A percentile compares a stretch with the other conserved stretches of the same genome.
Evolutionary conservation across 2,797 vertebrate genomes (phyloP).

Genomic region (Melanogrammus aeglefinus): DNA sequence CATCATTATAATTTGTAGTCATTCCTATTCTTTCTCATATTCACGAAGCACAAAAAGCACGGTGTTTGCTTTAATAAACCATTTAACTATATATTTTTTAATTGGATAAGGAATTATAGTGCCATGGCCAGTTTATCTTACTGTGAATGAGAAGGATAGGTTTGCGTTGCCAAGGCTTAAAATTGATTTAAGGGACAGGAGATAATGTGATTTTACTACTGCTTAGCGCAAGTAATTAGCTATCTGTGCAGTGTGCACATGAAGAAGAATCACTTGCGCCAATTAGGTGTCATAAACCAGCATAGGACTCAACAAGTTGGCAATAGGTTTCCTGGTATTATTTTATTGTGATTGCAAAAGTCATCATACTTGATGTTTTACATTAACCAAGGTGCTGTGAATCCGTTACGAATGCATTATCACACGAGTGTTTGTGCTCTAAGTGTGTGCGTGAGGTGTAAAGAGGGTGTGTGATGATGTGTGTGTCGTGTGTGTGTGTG

Average conservation of each 20-base stretch:
- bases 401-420: neutral
- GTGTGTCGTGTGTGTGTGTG: neutral
- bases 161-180: conserved; percentile 42
- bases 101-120: conserved; percentile 7
- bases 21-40: neutral
- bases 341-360: neutral
- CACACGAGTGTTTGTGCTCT: neutral
- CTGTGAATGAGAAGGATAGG: conserved; percentile 46
- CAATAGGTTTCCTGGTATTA: neutral
- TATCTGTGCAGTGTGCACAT: conserved; percentile 5
- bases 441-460: too few species aligned
- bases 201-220: conserved; percentile 51
- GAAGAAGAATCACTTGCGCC: conserved; percentile 9
- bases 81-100: neutral
- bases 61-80: neutral
- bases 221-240: conserved; percentile 38
- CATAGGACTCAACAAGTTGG: neutral
- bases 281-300: neutral
- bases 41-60: neutral
- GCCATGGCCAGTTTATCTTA: conserved; percentile 30
- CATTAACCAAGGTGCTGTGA: neutral
- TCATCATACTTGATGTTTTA: neutral
- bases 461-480: neutral
- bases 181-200: conserved; percentile 52
- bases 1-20: neutral